Evolutionary conservation across 2,113 vertebrate genomes (phyloP), one percentile per base, ranked within the genome.

Genomic region (Gymnogyps californianus): DNA sequence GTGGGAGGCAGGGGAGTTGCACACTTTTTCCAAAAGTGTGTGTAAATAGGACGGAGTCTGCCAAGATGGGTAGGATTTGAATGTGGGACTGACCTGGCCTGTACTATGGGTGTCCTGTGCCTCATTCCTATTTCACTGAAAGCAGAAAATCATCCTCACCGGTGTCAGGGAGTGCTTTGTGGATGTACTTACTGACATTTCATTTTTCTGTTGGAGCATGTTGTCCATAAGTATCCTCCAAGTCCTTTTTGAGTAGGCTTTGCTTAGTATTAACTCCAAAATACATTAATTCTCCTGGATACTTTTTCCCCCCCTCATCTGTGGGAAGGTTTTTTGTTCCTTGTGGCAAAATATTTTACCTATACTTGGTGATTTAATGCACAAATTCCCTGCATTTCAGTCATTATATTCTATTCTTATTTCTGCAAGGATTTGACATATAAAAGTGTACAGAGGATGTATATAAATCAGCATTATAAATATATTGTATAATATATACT

Each of bases 271-370:
- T 51, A 62, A 11, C 46, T 71, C 25, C 19, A 61, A 49, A 80
- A 61, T 40, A 10, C 18, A 7, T 36, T 29, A 22, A 10, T 81
- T 92, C 8, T 62, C 16, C 14, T 52, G 19, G 69, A 74, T 38
- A 16, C 25, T 72, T 19, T 42, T 21, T 2, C 2, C 6, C 2
- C 6, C 2, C 17, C 10, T 7, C 2, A 10, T 26, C 20, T 64
- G 13, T 58, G 26, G 46, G n/a, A 58, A 36, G 14, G 11, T 7
- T 44, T 66, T 36, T 77, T 34, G 7, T 78, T 71, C 25, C 46
- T 32, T 83, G 25, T 75, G 61, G 46, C 36, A 57, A 66, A 42
- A 62, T 38, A 28, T 22, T 75, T 65, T 47, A 51, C 25, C 5
- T 61, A 2, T 24, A 24, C 5, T 6, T 44, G 44, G 13, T 34